Base-by-base conservation (phyloP, 2,888 invertebrate genomes). In the Drosophila tripunctata region DNA sequence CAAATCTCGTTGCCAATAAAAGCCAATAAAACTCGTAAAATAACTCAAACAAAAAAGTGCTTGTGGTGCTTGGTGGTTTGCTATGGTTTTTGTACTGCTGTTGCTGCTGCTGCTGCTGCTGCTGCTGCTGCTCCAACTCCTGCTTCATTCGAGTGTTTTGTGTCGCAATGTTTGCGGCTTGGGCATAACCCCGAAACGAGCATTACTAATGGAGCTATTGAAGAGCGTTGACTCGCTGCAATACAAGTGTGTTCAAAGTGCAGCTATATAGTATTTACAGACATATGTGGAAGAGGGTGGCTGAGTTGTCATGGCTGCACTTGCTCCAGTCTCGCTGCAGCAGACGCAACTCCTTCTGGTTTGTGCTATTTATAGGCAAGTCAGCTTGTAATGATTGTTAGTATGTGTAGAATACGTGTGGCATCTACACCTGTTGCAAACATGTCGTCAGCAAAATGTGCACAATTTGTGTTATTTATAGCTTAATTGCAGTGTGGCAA, bases 1-100 rank as follows among this genome's bases (percentile, higher is more conserved):
- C 87, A 84, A 84, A 84, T 87, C 76, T 72, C 85, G 82, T 76
- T 87, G 84, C 84, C 87, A 84, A 84, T 84, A 84, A 87, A 88
- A 87, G 85, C 87, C 88, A 88, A 88, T 87, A 87, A 88, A 87
- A 87, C 75, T 85, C 88, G 68, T 87, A 87, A 88, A 87, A 87
- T 87, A 87, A 88, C 79, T 83, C 79, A 83, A 79, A 84, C 58
- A 65, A 67, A 50, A 62, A 68, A 67, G 35, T 57, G 61, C 17
- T 36, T 45, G 60, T 22, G 8, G 24, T 24, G 24, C 24, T 24
- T 3, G 14, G 7, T 35, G 12, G 17, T 33, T 35, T 36, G 45
- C 41, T 38, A 55, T 15, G 27, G 30, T 27, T 15, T 44, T 45
- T 30, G 33, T 24, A 22, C 10, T 24, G 31, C 12, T 38, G 33